Conservation (phyloP, 2,888 invertebrate species). For the Dicyrtoma fusca region DNA sequence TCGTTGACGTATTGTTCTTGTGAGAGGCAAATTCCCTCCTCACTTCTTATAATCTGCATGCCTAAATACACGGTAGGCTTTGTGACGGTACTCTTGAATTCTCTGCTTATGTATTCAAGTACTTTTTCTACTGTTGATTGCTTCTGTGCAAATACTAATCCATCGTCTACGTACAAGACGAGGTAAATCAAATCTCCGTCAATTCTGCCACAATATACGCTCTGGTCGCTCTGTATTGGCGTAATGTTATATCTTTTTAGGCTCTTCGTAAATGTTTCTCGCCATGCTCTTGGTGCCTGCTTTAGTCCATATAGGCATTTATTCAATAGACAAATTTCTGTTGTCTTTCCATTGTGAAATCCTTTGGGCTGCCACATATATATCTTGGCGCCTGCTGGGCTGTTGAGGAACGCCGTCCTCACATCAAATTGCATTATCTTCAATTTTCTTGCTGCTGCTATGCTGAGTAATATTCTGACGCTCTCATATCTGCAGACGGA, state of each 20-base stretch:
- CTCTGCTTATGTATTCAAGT: background rate
- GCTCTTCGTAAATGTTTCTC: slow-evolving; percentile 28
- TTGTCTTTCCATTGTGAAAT: background rate
- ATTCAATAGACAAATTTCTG: slow-evolving; percentile 34
- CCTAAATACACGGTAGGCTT: background rate
- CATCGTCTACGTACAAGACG: slow-evolving; percentile 52
- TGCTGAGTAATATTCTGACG: slow-evolving; percentile 2
- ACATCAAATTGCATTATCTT: slow-evolving; percentile 31
- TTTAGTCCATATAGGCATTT: slow-evolving; percentile 52
- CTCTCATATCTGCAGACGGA: slow-evolving; percentile 34
- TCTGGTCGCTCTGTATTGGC: slow-evolving; percentile 37
- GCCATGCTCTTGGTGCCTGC: slow-evolving; percentile 50
- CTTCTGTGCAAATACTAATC: slow-evolving; percentile 14
- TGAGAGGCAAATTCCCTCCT: background rate
- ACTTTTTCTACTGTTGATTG: background rate
- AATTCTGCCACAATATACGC: slow-evolving; percentile 25
- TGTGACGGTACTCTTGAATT: background rate
- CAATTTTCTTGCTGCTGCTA: slow-evolving; percentile 29
- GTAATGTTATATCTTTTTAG: background rate
- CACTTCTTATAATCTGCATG: background rate
- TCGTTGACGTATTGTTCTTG: background rate
- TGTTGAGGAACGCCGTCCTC: slow-evolving; percentile 35
- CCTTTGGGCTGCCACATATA: slow-evolving; percentile 35
- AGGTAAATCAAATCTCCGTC: background rate
- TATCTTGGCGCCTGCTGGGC: slow-evolving; percentile 19